Evolutionary conservation across 2,113 vertebrate species (phyloP), one percentile per base, ranked within the genome.

Genomic region (Sorex araneus): DNA sequence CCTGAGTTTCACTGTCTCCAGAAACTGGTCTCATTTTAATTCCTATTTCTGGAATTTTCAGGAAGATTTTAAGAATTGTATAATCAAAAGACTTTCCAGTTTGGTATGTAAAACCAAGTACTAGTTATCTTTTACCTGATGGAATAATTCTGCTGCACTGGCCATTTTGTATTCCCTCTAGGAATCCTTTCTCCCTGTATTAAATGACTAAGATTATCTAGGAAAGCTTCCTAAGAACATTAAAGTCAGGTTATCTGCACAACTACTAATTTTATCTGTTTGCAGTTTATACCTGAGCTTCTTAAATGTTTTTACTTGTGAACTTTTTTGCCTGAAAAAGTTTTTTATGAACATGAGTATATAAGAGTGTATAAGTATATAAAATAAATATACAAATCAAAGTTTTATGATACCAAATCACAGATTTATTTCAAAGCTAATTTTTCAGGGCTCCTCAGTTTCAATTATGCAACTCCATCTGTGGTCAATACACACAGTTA

Each of bases 241-340:
- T 69, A 25, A 15, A 80, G 54, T 69, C 67, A 84, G 16, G 4
- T 16, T 91, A 92, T 83, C 93, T 5, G 89, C 30, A 2, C 30
- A 63, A 91, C 80, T 15, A 60, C 30, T 94, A 89, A 89, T 94
- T 84, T 67, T 76, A 80, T 85, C 60, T 83, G 10, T 85, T 93
- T 79, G 12, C 60, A 75, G 75, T 40, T 76, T 54, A 50, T 76
- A 70, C 2, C 54, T 16, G 54, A 15, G 54, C 13, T 54, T 54
- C 13, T 12, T 54, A 54, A 54, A 54, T 54, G 12, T 54, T 12
- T 54, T 12, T 12, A 54, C 13, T 54, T 54, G 54, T 54, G 18
- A 54, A 54, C 18, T 16, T 1, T 54, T 54, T 19, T 54, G 9
- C 54, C 54, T 54, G 54, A 54, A 54, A 54, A 54, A 54, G 4